Evolutionary conservation across 2,888 invertebrate species (phyloP), one percentile per base, ranked within the genome.

Genomic region (Branchipolynoe longqiensis): DNA sequence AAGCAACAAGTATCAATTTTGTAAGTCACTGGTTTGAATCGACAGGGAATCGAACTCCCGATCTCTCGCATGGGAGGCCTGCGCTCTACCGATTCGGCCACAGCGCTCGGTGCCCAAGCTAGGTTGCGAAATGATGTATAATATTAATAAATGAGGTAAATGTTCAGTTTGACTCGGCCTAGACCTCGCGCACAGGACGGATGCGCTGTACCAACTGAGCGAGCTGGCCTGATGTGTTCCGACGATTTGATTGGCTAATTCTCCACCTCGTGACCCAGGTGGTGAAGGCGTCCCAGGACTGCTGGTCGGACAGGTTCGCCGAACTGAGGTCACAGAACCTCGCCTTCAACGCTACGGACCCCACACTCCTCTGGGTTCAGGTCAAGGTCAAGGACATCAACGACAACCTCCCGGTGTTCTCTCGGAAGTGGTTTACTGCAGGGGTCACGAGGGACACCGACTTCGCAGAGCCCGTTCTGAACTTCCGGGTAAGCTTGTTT

Each of bases 381-480:
- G 90, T 93, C 8, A 86, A 88, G n/a, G 96, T 99, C 0, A 94
- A 95, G 64, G 99, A 99, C 91, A 95, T 97, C 0, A 98, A 99
- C 91, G 99, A 99, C 91, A 98, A 98, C 93, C 95, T 97, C 0
- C 98, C 99, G 0, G 95, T 95, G 90, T 98, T 98, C 92, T 94
- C 95, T 1, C 96, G 96, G 87, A 54, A 82, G n/a, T 88, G 86
- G 86, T 98, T 98, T 92, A 98, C 98, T 0, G 98, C 98, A 0
- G 98, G 98, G 0, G 97, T 99, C 0, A 98, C 98, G 22, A 98
- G 98, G 0, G 97, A 97, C 88, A 97, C 97, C 0, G 97, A 97
- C 92, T 98, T 98, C 93, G 98, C 98, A 0, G 96, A 96, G 41
- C 86, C 90, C 48, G 92, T 93, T 22, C 86, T 91, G 4, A 90